phyloP scores from a whole-genome alignment of 2,797 vertebrate genomes.

The Phoxinus dragarum region DNA sequence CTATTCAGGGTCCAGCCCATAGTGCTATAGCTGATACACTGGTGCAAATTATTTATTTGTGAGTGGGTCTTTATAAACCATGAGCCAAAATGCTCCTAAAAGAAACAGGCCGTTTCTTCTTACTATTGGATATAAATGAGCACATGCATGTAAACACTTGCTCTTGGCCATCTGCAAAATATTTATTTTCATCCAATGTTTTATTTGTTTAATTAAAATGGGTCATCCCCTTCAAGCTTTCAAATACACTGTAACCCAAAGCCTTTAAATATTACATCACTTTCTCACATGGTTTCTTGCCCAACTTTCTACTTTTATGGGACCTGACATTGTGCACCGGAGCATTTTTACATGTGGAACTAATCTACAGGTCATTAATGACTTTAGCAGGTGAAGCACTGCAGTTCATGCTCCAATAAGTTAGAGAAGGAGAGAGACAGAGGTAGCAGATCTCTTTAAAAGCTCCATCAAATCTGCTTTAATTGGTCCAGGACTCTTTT shows the following conservation, averaged over 20 bases:
- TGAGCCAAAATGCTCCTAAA: neutral
- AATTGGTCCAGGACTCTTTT: constrained; percentile 22
- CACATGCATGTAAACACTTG: constrained; percentile 13
- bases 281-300: constrained; percentile 66
- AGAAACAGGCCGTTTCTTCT: neutral
- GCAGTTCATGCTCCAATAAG: constrained; percentile 65
- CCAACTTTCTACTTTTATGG: constrained; percentile 73
- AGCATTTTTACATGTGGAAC: constrained; percentile 77
- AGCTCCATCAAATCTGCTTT: constrained; percentile 1
- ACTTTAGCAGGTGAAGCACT: constrained; percentile 75
- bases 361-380: constrained; percentile 73
- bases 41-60: neutral
- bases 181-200: constrained; percentile 5
- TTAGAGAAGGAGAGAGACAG: constrained; percentile 41
- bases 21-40: neutral
- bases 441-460: constrained; percentile 32
- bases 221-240: constrained; percentile 33
- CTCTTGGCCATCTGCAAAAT: neutral
- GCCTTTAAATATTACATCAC: constrained; percentile 59
- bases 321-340: constrained; percentile 70
- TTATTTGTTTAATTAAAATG: constrained; percentile 48
- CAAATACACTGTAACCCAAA: constrained; percentile 37
- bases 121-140: neutral
- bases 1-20: neutral
- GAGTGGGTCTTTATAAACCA: neutral